A percentile compares a stretch with the other conserved stretches of the same genome.
Conservation (phyloP, 2,888 invertebrate species). For the Hypsopygia costalis region DNA sequence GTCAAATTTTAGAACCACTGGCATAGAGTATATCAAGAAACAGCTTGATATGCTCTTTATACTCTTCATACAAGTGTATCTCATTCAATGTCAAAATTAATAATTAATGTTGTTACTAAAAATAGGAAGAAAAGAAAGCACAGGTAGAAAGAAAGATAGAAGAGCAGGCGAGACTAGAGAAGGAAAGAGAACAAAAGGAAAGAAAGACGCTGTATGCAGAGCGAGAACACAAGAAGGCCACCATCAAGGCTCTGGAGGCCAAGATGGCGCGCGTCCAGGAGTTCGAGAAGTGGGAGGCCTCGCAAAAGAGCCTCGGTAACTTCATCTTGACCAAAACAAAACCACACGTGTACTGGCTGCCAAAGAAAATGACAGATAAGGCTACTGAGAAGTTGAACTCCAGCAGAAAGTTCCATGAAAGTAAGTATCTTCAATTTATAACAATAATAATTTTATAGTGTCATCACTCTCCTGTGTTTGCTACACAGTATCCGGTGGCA, state of each 20-base stretch:
- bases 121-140: conserved; percentile 76
- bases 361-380: conserved; percentile 87
- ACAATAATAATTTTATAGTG: conserved; percentile 4
- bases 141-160: conserved; percentile 97
- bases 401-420: conserved; percentile 83
- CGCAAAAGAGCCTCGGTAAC: conserved; percentile 86
- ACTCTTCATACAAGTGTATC: too few species aligned
- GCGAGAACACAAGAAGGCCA: conserved; percentile 92
- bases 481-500: too few species aligned
- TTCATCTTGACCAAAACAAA: conserved; percentile 93
- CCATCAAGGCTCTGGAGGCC: conserved; percentile 92
- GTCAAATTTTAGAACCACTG: too few species aligned
- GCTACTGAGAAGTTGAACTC: conserved; percentile 84
- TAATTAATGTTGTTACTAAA: too few species aligned
- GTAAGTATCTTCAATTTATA: conserved; percentile 76
- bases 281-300: conserved; percentile 91
- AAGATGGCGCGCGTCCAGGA: conserved; percentile 94
- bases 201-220: conserved; percentile 91
- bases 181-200: conserved; percentile 90
- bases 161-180: conserved; percentile 92
- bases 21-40: too few species aligned
- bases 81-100: too few species aligned
- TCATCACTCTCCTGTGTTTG: too few species aligned
- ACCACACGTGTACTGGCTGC: conserved; percentile 93
- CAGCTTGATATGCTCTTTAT: too few species aligned